Base-by-base conservation (phyloP, 2,888 invertebrate species). In the Lamellibrachia columna region DNA sequence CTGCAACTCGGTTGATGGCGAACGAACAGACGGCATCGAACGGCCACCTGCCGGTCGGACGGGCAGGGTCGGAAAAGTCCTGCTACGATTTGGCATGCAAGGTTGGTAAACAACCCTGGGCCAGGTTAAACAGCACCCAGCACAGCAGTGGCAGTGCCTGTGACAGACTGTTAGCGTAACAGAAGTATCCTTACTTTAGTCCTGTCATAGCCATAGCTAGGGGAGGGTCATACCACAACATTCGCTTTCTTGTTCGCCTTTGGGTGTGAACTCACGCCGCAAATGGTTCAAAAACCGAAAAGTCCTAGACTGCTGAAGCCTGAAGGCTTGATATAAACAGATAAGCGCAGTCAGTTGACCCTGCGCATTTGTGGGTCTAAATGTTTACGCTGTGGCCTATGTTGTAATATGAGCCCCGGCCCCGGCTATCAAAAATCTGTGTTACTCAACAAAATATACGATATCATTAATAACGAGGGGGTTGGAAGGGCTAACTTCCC, bases 41-140 rank as follows among this genome's bases (percentile, higher is more conserved):
- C 22, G 75, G 75, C 75, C 22, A 75, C 22, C 75, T 75, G 75
- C 75, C 75, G 75, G 22, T n/a, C 75, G 75, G 75, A 75, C 75
- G 75, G 75, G 75, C 75, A 75, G 75, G 75, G 75, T 75, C 22
- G 75, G 75, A 75, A 75, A 75, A 75, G 75, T 75, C 75, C 75
- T 75, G 75, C 75, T 75, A 75, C 75, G 75, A 75, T 75, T 75
- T 75, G 75, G 75, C 75, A n/a, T 75, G 75, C 75, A 75, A 75
- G 75, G 75, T 75, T 75, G 75, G 75, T 75, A 75, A 22, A 75
- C 75, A 22, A n/a, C 75, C 4, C 75, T 75, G 22, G 60, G 4
- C 60, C 22, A 0, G 60, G 60, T 22, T 15, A 40, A 40, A 40
- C 40, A 40, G 40, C 40, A 40, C 40, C 40, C 40, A 40, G 40